Percentiles rank a stretch among this genome's conserved stretches.
phyloP scores from a whole-genome alignment of 1,140 invertebrate genomes.

The Cydia pomonella region DNA sequence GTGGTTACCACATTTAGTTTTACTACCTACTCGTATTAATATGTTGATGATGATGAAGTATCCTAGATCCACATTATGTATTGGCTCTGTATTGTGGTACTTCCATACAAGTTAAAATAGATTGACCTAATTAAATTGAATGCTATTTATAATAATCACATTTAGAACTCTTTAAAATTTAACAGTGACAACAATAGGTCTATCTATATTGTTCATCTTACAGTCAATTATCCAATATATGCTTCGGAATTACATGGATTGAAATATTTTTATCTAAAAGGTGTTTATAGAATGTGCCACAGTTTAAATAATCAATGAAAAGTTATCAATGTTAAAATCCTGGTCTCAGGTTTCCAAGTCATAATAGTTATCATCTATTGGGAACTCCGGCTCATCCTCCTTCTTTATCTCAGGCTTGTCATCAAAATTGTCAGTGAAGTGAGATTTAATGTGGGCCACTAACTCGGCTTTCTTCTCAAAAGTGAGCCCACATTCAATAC shows the following conservation, averaged over 20 bases:
- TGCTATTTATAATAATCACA: conserved; percentile 25
- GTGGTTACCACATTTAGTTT: not conserved
- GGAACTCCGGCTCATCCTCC: conserved; percentile 64
- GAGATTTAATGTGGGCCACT: conserved; percentile 81
- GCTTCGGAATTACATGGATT: not conserved
- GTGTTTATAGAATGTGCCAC: conserved; percentile 12
- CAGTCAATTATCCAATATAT: not conserved
- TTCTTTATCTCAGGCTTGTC: conserved; percentile 71
- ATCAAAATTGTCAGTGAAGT: conserved; percentile 75
- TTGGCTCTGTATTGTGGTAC: not conserved
- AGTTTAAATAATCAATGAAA: conserved; percentile 35
- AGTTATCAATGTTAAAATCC: conserved; percentile 36
- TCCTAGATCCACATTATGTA: not conserved
- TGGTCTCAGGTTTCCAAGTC: conserved; percentile 68
- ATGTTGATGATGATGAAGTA: not conserved
- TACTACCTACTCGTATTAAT: not conserved
- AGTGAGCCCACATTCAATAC: conserved; percentile 80
- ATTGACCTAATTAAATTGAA: not conserved
- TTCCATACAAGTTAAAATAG: not conserved
- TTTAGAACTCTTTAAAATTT: conserved; percentile 23
- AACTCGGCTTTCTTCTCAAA: conserved; percentile 81
- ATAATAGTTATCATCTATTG: conserved; percentile 69
- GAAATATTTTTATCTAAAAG: not conserved
- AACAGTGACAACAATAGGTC: not conserved
- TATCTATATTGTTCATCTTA: conserved; percentile 26